Evolutionary conservation across 2,113 vertebrate genomes (phyloP).

Genomic region (Vulpes ferrilata): DNA sequence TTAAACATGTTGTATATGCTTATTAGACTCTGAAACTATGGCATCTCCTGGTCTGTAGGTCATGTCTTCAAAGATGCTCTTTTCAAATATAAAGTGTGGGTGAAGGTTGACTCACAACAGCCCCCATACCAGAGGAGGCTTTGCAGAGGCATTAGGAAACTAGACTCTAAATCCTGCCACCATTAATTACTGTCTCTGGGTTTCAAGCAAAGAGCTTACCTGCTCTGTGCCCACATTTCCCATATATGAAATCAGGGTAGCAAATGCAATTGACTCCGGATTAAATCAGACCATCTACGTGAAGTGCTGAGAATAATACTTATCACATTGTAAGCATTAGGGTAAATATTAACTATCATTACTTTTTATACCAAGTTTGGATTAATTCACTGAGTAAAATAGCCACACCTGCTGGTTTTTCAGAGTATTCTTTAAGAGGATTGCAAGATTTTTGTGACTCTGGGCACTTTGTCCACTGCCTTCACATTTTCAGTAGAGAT

Average conservation of each 20-base stretch:
- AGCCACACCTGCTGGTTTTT: background rate
- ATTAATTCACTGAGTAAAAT: background rate
- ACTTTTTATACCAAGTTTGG: background rate
- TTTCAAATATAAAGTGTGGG: background rate
- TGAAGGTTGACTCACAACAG: background rate
- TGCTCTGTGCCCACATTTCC: background rate
- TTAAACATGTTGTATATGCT: background rate
- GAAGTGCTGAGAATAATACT: background rate
- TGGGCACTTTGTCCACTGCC: background rate
- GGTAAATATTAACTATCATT: background rate
- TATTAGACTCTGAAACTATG: background rate
- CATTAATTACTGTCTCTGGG: background rate
- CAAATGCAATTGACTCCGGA: background rate
- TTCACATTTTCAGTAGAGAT: conserved; percentile 37
- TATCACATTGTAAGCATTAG: background rate
- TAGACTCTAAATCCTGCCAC: background rate
- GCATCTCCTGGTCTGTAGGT: background rate
- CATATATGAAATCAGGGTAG: background rate
- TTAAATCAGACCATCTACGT: background rate
- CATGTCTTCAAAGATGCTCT: background rate
- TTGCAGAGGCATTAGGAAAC: background rate
- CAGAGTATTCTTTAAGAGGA: background rate
- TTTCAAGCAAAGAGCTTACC: background rate
- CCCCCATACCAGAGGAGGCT: background rate
- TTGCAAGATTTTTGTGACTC: background rate